Evolutionary conservation across 2,797 vertebrate genomes (phyloP).

Genomic region (Malurus leucopterus): DNA sequence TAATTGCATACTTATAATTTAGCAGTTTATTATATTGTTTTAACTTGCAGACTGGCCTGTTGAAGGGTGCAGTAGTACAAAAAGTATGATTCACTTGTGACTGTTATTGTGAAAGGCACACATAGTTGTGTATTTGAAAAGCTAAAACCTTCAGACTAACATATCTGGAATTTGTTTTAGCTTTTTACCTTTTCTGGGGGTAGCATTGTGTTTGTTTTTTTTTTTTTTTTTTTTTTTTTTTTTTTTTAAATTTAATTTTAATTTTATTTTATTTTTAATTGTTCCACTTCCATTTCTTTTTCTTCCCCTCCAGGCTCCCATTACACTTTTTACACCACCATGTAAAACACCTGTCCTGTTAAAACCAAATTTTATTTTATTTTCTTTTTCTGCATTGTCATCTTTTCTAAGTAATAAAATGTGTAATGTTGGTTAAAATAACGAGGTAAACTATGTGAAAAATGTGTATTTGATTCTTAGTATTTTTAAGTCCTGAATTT

Average conservation of each 20-base stretch:
- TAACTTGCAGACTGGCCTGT: conserved; percentile 36
- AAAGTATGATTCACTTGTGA: not conserved
- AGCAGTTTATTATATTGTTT: conserved; percentile 19
- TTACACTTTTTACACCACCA: conserved; percentile 22
- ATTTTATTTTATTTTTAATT: not conserved
- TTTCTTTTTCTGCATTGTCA: conserved; percentile 48
- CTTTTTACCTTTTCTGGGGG: conserved; percentile 37
- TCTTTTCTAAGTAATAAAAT: conserved; percentile 45
- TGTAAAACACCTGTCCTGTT: conserved; percentile 46
- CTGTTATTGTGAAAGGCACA: conserved; percentile 33
- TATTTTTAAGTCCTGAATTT: not conserved
- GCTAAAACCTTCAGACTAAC: conserved; percentile 37
- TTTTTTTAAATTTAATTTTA: not conserved
- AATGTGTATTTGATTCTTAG: not conserved
- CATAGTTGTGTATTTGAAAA: not conserved
- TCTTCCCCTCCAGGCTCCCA: not conserved
- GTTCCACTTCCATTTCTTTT: not conserved
- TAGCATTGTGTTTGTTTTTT: not conserved
- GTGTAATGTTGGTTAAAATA: conserved; percentile 49
- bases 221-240: not conserved
- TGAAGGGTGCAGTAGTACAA: conserved; percentile 40
- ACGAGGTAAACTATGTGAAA: not conserved
- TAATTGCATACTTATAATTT: not conserved
- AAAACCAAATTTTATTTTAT: conserved; percentile 19
- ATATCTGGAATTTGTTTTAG: conserved; percentile 43